phyloP scores from a whole-genome alignment of 2,113 vertebrate species.

The Leucosticte australis region DNA sequence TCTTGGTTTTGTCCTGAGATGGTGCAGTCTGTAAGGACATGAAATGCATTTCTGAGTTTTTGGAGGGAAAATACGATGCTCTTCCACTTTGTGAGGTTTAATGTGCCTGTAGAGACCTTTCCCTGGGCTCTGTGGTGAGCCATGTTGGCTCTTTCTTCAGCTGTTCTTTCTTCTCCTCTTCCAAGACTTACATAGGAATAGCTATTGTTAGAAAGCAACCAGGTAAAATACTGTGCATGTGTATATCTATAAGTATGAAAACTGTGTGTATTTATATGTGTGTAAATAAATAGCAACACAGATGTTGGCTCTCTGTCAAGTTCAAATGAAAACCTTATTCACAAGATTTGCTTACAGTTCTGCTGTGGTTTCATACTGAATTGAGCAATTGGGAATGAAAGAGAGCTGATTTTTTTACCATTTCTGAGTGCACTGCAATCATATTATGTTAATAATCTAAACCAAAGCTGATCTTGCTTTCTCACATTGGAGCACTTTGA shows the following conservation, averaged over 20 bases:
- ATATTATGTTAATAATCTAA: not conserved
- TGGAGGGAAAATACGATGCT: not conserved
- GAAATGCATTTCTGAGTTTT: not conserved
- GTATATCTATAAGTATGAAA: not conserved
- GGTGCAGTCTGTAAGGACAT: not conserved
- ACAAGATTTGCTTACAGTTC: not conserved
- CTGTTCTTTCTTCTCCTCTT: not conserved
- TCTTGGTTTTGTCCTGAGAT: not conserved
- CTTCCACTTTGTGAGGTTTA: not conserved
- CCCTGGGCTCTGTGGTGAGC: not conserved
- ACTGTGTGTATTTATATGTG: not conserved
- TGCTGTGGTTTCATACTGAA: not conserved
- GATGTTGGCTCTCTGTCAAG: not conserved
- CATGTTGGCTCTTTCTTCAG: not conserved
- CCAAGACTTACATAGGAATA: not conserved
- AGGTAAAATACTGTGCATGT: not conserved
- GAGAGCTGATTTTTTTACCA: not conserved
- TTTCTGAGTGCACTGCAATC: not conserved
- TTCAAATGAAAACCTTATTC: not conserved
- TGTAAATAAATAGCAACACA: not conserved
- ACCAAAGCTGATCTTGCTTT: not conserved
- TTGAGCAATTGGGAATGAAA: not conserved
- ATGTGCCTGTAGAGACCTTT: not conserved
- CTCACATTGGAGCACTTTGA: not conserved
- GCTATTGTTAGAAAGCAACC: not conserved